Evolutionary conservation across 2,113 vertebrate genomes (phyloP).

Genomic region (Bucco capensis): DNA sequence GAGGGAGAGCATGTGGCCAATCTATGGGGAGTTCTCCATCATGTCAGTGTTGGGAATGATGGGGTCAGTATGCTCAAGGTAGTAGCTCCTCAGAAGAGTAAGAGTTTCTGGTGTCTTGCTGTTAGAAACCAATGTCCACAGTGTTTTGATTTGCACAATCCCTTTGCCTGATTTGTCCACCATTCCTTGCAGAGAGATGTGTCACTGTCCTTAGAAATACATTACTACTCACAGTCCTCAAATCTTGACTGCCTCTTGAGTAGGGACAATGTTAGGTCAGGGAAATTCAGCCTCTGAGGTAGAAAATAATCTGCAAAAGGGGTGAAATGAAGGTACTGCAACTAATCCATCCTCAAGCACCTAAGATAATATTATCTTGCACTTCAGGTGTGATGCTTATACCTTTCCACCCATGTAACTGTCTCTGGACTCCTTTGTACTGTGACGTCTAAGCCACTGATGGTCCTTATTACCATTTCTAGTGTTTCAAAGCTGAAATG

Average conservation of each 20-base stretch:
- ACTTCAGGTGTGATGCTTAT: rapidly evolving
- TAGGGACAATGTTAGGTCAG: neutral
- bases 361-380: neutral
- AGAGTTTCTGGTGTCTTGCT: neutral
- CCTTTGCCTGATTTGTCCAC: neutral
- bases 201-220: neutral
- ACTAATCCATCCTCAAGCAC: neutral
- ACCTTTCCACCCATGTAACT: neutral
- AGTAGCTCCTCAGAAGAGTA: neutral
- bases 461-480: neutral
- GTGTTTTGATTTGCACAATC: neutral
- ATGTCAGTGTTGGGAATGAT: neutral
- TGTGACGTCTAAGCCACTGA: neutral
- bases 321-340: neutral
- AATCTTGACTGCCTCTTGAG: neutral
- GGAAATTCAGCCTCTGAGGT: neutral
- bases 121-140: neutral
- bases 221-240: neutral
- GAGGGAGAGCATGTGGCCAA: rapidly evolving
- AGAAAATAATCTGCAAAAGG: neutral
- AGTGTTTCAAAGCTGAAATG: neutral
- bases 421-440: neutral
- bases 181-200: neutral
- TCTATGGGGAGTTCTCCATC: neutral
- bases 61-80: neutral